Conservation (phyloP, 2,888 invertebrate species). For the Labia minor region DNA sequence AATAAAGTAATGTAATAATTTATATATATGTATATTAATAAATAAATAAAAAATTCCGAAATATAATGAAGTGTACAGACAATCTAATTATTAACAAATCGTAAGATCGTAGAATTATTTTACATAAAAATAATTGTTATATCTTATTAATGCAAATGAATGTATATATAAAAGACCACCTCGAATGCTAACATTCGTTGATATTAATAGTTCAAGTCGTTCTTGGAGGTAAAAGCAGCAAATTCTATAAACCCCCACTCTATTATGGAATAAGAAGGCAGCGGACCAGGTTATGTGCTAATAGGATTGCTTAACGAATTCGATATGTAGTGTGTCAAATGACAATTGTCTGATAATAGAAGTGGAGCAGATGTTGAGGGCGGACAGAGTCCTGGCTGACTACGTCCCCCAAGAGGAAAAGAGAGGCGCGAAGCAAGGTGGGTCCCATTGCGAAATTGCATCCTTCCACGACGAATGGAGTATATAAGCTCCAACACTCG, state of each 20-base stretch:
- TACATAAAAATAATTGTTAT: too few species aligned
- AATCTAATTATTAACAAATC: too few species aligned
- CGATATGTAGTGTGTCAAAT: constrained; percentile 3
- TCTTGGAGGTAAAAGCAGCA: not conserved
- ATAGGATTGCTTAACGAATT: not conserved
- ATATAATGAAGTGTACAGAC: too few species aligned
- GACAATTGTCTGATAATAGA: constrained; percentile 13
- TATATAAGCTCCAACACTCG: not conserved
- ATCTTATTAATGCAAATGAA: not conserved
- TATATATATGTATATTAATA: too few species aligned
- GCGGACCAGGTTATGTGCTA: constrained; percentile 7
- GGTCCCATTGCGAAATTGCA: not conserved
- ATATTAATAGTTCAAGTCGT: not conserved
- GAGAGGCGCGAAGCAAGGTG: not conserved
- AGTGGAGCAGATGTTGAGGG: constrained; percentile 4
- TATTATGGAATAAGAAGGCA: not conserved
- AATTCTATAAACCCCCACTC: not conserved
- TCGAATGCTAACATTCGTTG: not conserved
- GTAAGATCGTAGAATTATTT: too few species aligned
- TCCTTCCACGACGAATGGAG: not conserved
- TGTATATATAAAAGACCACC: not conserved
- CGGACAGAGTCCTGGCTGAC: not conserved
- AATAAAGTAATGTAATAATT: too few species aligned
- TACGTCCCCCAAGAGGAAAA: not conserved
- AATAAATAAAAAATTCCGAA: too few species aligned